phyloP scores from a whole-genome alignment of 2,888 invertebrate species.

The Trichopria drosophilae region DNA sequence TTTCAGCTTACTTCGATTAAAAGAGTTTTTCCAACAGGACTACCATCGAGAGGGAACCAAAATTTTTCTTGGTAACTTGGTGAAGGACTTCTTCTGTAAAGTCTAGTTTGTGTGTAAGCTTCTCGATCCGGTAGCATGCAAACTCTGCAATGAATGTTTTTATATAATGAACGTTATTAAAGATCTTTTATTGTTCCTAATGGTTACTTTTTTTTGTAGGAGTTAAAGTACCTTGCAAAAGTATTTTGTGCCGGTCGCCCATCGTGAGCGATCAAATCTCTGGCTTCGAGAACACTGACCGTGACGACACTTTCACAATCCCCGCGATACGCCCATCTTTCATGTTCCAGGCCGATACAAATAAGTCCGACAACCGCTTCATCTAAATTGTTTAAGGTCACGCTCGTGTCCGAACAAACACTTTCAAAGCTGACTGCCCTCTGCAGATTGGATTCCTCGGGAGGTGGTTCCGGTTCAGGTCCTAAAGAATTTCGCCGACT shows the following conservation, averaged over 20 bases:
- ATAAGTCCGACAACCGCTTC: constrained; percentile 74
- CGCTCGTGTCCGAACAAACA: constrained; percentile 78
- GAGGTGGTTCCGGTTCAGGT: constrained; percentile 48
- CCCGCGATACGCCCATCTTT: constrained; percentile 65
- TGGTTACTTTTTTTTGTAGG: background rate
- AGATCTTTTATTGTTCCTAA: background rate
- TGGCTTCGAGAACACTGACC: constrained; percentile 76
- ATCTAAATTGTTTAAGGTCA: constrained; percentile 67
- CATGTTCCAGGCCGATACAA: constrained; percentile 76
- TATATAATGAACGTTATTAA: background rate
- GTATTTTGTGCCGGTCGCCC: constrained; percentile 69
- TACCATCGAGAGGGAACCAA: constrained; percentile 61
- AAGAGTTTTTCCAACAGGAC: constrained; percentile 47
- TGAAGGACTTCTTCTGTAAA: constrained; percentile 69
- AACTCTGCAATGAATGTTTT: constrained; percentile 58
- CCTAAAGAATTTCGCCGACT: constrained; percentile 47
- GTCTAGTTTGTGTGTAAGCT: constrained; percentile 70
- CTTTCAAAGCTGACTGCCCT: constrained; percentile 79
- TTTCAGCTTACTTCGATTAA: constrained; percentile 47
- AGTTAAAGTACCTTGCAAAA: constrained; percentile 62
- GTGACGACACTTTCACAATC: constrained; percentile 65
- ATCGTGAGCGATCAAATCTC: constrained; percentile 68
- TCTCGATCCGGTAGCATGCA: constrained; percentile 73
- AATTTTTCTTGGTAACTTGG: constrained; percentile 80
- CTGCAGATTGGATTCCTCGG: constrained; percentile 59